phyloP scores from a whole-genome alignment of 2,113 vertebrate species.

The Trogon surrucura region DNA sequence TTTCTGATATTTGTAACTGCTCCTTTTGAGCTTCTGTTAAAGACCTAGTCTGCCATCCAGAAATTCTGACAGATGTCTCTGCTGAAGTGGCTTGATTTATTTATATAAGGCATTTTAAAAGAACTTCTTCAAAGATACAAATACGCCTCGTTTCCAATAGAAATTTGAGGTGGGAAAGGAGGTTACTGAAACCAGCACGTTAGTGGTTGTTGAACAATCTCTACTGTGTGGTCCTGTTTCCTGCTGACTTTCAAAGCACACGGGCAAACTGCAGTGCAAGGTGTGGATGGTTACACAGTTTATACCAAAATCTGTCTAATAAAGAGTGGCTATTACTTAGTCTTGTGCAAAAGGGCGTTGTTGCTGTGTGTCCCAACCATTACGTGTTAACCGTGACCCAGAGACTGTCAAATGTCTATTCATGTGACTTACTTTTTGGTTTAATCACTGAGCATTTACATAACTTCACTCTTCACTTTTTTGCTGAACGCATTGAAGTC shows the following conservation, averaged over 20 bases:
- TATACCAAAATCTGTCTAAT: background rate
- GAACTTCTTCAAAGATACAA: background rate
- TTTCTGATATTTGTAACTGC: background rate
- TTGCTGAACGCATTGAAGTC: background rate
- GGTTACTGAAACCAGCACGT: background rate
- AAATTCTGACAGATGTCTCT: background rate
- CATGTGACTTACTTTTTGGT: background rate
- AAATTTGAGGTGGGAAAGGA: background rate
- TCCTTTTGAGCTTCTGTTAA: background rate
- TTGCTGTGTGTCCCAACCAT: background rate
- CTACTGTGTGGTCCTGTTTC: background rate
- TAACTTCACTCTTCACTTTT: background rate
- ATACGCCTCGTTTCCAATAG: accelerated
- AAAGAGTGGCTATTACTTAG: background rate
- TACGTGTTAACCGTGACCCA: background rate
- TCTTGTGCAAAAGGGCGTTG: background rate
- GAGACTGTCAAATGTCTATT: background rate
- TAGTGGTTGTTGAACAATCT: background rate
- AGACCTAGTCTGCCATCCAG: background rate
- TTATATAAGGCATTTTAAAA: background rate
- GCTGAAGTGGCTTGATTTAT: background rate
- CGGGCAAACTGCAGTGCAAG: background rate
- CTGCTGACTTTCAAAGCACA: background rate
- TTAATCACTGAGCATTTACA: background rate
- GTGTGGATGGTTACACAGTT: background rate